Evolutionary conservation across 1,140 invertebrate genomes (phyloP).

Genomic region (Anoplophora glabripennis): DNA sequence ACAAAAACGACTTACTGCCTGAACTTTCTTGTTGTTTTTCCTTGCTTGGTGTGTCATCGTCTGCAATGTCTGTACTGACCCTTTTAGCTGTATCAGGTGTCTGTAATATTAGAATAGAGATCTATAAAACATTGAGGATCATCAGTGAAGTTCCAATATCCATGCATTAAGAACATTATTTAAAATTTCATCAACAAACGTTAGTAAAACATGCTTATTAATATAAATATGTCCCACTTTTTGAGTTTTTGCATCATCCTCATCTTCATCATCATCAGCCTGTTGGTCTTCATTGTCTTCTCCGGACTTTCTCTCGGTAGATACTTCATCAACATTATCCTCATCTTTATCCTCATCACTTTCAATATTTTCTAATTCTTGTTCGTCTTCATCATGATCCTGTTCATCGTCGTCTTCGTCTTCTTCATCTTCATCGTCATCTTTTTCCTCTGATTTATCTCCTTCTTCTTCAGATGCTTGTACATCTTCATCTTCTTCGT

Average conservation of each 20-base stretch:
- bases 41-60: neutral
- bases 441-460: slow-evolving; percentile 49
- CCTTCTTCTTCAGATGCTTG: slow-evolving; percentile 44
- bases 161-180: neutral
- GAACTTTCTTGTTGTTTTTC: neutral
- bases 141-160: neutral
- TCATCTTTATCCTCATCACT: slow-evolving; percentile 48
- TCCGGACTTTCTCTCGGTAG: slow-evolving; percentile 37
- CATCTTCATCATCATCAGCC: slow-evolving; percentile 38
- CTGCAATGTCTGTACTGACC: neutral
- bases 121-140: neutral
- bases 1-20: neutral
- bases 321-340: slow-evolving; percentile 33
- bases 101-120: neutral
- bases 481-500: slow-evolving; percentile 31
- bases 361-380: slow-evolving; percentile 27
- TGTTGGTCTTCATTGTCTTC: slow-evolving; percentile 49
- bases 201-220: neutral
- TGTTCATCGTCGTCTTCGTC: slow-evolving; percentile 51
- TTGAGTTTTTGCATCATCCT: slow-evolving; percentile 43
- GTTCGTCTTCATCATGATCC: slow-evolving; percentile 55
- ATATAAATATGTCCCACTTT: neutral
- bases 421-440: slow-evolving; percentile 42
- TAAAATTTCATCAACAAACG: neutral
- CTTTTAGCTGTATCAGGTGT: neutral